Evolutionary conservation across 2,888 invertebrate genomes (phyloP).

Genomic region (Limnephilus rhombicus): DNA sequence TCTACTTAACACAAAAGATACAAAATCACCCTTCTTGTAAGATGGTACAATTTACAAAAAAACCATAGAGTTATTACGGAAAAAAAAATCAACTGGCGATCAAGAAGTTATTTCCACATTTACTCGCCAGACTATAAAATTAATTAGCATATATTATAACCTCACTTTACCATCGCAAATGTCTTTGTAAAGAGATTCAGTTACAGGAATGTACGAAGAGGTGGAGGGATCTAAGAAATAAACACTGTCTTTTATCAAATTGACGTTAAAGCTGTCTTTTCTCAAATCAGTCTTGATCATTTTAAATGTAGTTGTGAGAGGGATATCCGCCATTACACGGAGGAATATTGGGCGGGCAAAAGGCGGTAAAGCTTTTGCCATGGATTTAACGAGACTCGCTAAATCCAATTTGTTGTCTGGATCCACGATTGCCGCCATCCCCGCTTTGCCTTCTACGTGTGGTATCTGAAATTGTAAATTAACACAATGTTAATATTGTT

Average conservation of each 20-base stretch:
- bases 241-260: slow-evolving; percentile 81
- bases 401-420: slow-evolving; percentile 82
- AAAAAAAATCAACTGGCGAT: no score
- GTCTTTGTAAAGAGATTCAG: slow-evolving; percentile 74
- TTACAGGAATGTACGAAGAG: slow-evolving; percentile 75
- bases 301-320: slow-evolving; percentile 93
- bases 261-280: slow-evolving; percentile 86
- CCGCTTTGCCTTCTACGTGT: slow-evolving; percentile 90
- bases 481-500: not conserved
- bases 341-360: slow-evolving; percentile 95
- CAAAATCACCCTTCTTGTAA: no score
- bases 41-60: no score
- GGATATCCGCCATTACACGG: slow-evolving; percentile 85
- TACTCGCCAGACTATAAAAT: not conserved
- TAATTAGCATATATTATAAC: slow-evolving; percentile 70
- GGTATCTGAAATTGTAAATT: slow-evolving; percentile 79
- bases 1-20: no score
- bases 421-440: slow-evolving; percentile 95
- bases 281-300: slow-evolving; percentile 93
- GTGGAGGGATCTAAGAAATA: slow-evolving; percentile 80
- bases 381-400: slow-evolving; percentile 71
- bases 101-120: not conserved
- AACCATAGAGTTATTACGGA: no score
- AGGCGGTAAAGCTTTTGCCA: slow-evolving; percentile 83
- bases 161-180: slow-evolving; percentile 76